phyloP scores from a whole-genome alignment of 2,113 vertebrate genomes.

The Tachysurus vachellii region DNA sequence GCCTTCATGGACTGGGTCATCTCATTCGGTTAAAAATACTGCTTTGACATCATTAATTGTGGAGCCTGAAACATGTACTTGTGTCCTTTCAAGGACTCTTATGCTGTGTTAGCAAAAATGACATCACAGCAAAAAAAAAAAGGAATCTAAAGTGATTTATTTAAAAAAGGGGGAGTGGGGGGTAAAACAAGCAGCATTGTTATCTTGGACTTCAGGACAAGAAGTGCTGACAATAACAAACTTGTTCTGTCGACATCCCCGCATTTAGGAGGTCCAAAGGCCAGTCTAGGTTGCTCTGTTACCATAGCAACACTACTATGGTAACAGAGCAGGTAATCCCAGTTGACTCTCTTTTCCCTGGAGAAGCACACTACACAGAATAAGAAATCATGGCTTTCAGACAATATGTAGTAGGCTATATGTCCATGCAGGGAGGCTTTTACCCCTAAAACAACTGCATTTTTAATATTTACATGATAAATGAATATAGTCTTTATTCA shows the following conservation, averaged over 20 bases:
- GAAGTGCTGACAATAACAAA: neutral
- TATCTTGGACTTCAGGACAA: neutral
- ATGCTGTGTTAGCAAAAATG: neutral
- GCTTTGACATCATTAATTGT: neutral
- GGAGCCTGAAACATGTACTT: neutral
- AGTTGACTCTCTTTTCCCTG: neutral
- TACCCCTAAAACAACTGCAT: neutral
- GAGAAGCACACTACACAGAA: neutral
- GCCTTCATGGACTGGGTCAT: neutral
- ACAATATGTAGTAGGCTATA: neutral
- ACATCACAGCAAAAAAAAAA: neutral
- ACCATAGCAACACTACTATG: conserved; percentile 42
- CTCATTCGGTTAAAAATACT: neutral
- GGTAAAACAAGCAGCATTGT: neutral
- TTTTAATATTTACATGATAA: neutral
- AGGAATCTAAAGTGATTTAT: neutral
- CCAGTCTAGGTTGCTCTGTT: conserved; percentile 26
- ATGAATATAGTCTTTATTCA: neutral
- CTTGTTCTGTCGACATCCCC: neutral
- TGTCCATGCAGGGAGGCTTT: neutral
- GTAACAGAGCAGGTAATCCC: neutral
- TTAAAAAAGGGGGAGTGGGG: neutral
- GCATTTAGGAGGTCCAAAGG: neutral
- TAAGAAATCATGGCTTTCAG: conserved; percentile 1
- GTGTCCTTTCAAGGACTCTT: neutral